A percentile compares a stretch with the other conserved stretches of the same genome.
phyloP scores from a whole-genome alignment of 1,140 invertebrate genomes.

The Lasaia peninsularis region DNA sequence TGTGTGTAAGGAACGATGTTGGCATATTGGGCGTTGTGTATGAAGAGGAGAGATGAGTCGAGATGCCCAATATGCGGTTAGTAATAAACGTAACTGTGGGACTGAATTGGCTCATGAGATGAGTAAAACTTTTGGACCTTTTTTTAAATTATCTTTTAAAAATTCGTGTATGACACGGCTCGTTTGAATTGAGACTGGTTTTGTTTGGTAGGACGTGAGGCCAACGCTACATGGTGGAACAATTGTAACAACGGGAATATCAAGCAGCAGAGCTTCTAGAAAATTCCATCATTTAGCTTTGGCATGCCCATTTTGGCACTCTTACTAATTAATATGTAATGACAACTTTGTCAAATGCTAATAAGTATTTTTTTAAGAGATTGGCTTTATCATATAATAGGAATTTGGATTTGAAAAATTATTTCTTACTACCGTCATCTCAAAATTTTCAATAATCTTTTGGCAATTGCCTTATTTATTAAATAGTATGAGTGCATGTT shows the following conservation, averaged over 20 bases:
- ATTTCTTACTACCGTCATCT: too few species aligned
- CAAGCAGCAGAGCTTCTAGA: neutral
- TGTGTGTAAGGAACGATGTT: slow-evolving; percentile 50
- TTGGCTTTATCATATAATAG: too few species aligned
- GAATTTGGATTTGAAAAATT: too few species aligned
- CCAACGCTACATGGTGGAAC: neutral
- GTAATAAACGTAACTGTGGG: slow-evolving; percentile 54
- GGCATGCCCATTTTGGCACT: slow-evolving; percentile 1
- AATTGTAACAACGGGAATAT: too few species aligned
- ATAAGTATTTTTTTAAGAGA: too few species aligned
- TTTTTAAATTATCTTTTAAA: slow-evolving; percentile 41
- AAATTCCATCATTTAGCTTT: neutral
- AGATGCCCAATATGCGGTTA: slow-evolving; percentile 56
- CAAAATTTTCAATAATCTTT: neutral
- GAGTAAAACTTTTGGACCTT: slow-evolving; percentile 57
- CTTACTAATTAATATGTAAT: slow-evolving; percentile 16
- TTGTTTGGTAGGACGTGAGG: slow-evolving; percentile 33
- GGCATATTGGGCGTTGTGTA: slow-evolving; percentile 74
- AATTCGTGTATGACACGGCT: slow-evolving; percentile 70
- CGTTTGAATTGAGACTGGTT: slow-evolving; percentile 61
- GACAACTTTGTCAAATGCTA: neutral
- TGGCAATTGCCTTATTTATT: slow-evolving; percentile 7
- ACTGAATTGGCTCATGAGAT: slow-evolving; percentile 73
- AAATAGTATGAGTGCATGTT: slow-evolving; percentile 16
- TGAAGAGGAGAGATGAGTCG: slow-evolving; percentile 38